Evolutionary conservation across 1,140 invertebrate genomes (phyloP).

Genomic region (Stegodyphus dumicola): DNA sequence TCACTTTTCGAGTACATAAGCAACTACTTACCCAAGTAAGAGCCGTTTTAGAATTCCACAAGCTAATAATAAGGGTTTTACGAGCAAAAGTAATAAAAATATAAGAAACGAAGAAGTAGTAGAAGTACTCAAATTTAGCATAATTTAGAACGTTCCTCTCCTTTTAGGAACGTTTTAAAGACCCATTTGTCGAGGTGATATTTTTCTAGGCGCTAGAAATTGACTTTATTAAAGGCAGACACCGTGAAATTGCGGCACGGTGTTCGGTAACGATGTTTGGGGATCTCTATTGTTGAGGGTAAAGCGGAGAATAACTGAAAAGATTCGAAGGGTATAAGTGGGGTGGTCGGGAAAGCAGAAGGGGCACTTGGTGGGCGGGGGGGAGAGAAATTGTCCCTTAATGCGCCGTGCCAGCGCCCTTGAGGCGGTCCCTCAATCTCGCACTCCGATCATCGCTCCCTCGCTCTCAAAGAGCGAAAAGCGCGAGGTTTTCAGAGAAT

Average conservation of each 20-base stretch:
- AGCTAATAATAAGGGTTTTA: neutral
- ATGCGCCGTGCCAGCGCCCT: neutral
- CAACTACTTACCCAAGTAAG: conserved; percentile 1
- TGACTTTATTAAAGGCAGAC: neutral
- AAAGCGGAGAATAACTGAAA: conserved; percentile 5
- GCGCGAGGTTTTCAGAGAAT: conserved; percentile 8
- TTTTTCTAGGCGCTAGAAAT: conserved; percentile 7
- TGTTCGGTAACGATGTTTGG: conserved; percentile 41
- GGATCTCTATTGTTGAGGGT: neutral
- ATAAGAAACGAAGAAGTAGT: neutral
- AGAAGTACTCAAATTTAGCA: conserved; percentile 2
- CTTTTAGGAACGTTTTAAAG: conserved; percentile 15
- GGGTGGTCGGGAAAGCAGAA: neutral
- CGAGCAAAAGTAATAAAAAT: neutral
- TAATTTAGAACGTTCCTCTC: conserved; percentile 14
- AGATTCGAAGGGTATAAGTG: conserved; percentile 28
- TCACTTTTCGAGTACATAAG: neutral
- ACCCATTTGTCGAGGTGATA: neutral
- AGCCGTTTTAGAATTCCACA: neutral
- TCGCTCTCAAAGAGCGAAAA: neutral
- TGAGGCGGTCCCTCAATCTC: conserved; percentile 22
- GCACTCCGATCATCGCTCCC: neutral
- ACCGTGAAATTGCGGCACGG: neutral
- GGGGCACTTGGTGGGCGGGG: neutral
- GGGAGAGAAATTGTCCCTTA: conserved; percentile 3